phyloP scores from a whole-genome alignment of 2,888 invertebrate species.

The Patella depressa region DNA sequence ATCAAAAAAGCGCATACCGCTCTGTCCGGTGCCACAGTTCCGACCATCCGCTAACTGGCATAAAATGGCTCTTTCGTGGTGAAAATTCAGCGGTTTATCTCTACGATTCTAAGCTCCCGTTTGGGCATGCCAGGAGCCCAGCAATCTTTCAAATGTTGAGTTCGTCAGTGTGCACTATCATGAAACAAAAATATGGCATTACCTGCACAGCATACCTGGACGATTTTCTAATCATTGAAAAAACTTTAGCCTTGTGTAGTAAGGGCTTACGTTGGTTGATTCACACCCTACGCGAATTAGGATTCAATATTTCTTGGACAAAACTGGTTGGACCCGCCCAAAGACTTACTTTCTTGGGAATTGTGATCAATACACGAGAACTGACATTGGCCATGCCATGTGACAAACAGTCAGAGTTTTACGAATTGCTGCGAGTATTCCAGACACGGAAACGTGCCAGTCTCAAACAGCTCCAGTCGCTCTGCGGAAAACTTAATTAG shows the following conservation, averaged over 20 bases:
- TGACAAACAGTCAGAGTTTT: too few species aligned
- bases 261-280: too few species aligned
- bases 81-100: neutral
- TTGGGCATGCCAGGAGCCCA: constrained; percentile 1
- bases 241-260: neutral
- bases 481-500: too few species aligned
- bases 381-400: too few species aligned
- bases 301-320: too few species aligned
- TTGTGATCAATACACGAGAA: too few species aligned
- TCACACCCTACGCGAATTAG: too few species aligned
- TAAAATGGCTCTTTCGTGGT: neutral
- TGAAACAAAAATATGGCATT: neutral
- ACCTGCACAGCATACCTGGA: constrained; percentile 8
- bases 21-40: neutral
- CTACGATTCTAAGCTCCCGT: neutral
- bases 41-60: constrained; percentile 1
- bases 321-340: too few species aligned
- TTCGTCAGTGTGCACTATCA: constrained; percentile 2
- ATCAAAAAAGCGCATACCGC: constrained; percentile 5
- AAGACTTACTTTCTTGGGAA: too few species aligned
- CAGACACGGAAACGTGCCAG: too few species aligned
- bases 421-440: too few species aligned
- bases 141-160: constrained; percentile 3
- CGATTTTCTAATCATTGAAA: constrained; percentile 12
- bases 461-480: too few species aligned